Base-by-base conservation (phyloP, 2,113 vertebrate genomes). In the Cepphus grylle region DNA sequence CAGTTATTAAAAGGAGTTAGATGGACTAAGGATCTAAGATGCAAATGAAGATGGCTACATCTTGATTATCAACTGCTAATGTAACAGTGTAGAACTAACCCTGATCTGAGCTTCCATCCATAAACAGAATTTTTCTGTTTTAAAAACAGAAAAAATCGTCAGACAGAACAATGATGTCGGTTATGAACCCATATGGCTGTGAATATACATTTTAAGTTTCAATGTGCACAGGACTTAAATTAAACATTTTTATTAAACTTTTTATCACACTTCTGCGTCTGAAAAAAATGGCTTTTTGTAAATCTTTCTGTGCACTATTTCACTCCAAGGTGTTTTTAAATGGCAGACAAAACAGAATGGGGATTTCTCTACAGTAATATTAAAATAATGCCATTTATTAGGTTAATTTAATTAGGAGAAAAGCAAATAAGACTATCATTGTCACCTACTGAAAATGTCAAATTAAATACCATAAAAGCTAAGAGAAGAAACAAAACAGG, bases 371-470 rank as follows among this genome's bases (percentile, higher is more conserved):
- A 32, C 92, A 66, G 47, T 47, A 84, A 87, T 56, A 58, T 32
- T 61, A 84, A 94, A 96, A 89, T 43, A 67, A 63, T 69, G 49
- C 8, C 6, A 85, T 85, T 94, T 85, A 82, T 59, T 85, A 79
- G 40, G 21, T 82, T 88, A 92, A 95, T 94, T 81, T 88, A 88
- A 77, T 72, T 94, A 90, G 65, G 45, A 62, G 65, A 40, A 90
- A 94, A 92, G 78, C 77, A 76, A n/a, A 21, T 27, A 86, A 59
- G 71, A 76, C 92, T 86, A 67, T 88, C 72, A 73, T 62, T 91
- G 88, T 25, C 58, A 93, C 85, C 61, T 85, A 84, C 93, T 86
- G 77, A 91, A 97, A 92, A 81, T 55, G 56, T 94, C 90, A 86
- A 70, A 88, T 92, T 90, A 86, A 95, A 92, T 86, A 63, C n/a